phyloP scores from a whole-genome alignment of 2,797 vertebrate genomes.

The Erpetoichthys calabaricus region DNA sequence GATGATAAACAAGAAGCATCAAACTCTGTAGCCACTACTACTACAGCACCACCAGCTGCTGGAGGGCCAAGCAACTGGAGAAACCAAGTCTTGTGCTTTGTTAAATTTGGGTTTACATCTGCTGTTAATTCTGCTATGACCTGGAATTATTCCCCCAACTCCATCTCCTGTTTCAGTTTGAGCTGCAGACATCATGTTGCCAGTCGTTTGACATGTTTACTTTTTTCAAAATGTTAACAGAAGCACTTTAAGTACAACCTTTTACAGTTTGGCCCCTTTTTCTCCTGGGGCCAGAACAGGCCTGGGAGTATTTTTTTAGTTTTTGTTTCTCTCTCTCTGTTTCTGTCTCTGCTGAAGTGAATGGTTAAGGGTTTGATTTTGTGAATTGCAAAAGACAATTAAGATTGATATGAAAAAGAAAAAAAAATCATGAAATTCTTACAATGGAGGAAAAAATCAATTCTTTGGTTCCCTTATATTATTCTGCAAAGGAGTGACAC shows the following conservation, averaged over 20 bases:
- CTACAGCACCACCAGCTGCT: constrained; percentile 44
- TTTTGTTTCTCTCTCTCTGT: constrained; percentile 12
- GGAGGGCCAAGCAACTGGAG: constrained; percentile 59
- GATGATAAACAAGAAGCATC: constrained; percentile 52
- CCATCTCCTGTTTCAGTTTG: constrained; percentile 39
- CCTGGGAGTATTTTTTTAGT: constrained; percentile 15
- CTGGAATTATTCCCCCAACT: constrained; percentile 31
- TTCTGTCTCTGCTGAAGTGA: constrained; percentile 13
- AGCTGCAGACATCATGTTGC: constrained; percentile 68
- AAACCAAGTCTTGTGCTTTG: constrained; percentile 87
- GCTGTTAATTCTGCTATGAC: constrained; percentile 32
- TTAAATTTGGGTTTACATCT: constrained; percentile 38
- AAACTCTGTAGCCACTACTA: constrained; percentile 36
- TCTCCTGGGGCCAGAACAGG: constrained; percentile 30
- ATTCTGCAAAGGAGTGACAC: too few relatives aligned
- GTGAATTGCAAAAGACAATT: constrained; percentile 61
- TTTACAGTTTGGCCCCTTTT: constrained; percentile 30
- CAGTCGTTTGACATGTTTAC: constrained; percentile 59
- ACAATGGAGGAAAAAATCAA: too few relatives aligned
- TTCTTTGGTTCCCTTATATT: too few relatives aligned
- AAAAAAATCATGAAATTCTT: background rate
- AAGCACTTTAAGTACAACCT: constrained; percentile 80
- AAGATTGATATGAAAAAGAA: constrained; percentile 52
- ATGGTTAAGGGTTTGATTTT: constrained; percentile 39
- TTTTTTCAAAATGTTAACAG: constrained; percentile 55